phyloP scores from a whole-genome alignment of 2,797 vertebrate genomes.

The Iguana delicatissima region DNA sequence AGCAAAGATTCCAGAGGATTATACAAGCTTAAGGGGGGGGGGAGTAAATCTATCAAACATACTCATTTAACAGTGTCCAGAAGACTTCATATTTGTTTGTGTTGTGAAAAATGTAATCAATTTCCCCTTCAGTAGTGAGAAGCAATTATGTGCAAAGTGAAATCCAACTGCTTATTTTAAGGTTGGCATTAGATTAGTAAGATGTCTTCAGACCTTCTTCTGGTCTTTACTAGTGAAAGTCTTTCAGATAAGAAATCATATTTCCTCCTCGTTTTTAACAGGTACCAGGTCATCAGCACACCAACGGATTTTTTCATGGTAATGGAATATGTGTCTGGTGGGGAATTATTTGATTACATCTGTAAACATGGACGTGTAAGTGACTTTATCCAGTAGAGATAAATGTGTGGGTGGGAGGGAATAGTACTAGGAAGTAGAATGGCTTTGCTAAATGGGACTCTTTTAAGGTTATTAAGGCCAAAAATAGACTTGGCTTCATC shows the following conservation, averaged over 20 bases:
- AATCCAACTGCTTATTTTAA: conserved; percentile 41
- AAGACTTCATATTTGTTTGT: conserved; percentile 40
- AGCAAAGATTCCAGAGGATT: conserved; percentile 56
- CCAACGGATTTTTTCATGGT: conserved; percentile 99
- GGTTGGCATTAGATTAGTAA: neutral
- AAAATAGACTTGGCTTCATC: conserved; percentile 64
- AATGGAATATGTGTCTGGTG: conserved; percentile 98
- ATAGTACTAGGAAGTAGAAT: conserved; percentile 42
- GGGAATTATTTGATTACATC: conserved; percentile 98
- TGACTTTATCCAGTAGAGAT: conserved; percentile 32
- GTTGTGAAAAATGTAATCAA: conserved; percentile 34
- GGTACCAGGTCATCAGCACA: conserved; percentile 98
- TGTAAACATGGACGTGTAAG: conserved; percentile 97
- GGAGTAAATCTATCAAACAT: conserved; percentile 23
- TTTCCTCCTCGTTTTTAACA: conserved; percentile 71
- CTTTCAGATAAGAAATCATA: neutral
- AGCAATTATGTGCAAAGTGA: conserved; percentile 22
- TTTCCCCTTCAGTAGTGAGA: conserved; percentile 36
- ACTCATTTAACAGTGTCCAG: conserved; percentile 43
- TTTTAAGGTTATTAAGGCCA: conserved; percentile 63
- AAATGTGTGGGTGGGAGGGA: conserved; percentile 31
- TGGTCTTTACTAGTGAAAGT: neutral
- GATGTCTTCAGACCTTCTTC: conserved; percentile 17
- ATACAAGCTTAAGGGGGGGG: conserved; percentile 30
- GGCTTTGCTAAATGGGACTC: conserved; percentile 34